Evolutionary conservation across 2,113 vertebrate genomes (phyloP).

Genomic region (Acrocephalus arundinaceus): DNA sequence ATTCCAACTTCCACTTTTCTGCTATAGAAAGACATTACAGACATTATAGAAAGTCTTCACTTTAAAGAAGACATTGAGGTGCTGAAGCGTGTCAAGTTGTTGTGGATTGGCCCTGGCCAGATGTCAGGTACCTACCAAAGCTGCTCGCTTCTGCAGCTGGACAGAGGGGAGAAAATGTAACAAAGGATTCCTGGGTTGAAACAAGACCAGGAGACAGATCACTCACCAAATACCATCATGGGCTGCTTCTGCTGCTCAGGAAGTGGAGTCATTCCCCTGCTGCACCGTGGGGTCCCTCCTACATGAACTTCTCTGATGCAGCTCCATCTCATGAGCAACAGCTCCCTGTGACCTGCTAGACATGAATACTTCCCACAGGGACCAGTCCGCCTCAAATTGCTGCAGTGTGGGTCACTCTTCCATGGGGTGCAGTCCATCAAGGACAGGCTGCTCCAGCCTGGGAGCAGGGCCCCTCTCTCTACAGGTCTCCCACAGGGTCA

Average conservation of each 20-base stretch:
- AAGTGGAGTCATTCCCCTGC: not conserved
- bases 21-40: not conserved
- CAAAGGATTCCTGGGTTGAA: not conserved
- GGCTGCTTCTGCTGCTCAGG: not conserved
- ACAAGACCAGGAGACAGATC: not conserved
- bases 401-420: rapidly evolving
- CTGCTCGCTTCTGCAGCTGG: not conserved
- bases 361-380: rapidly evolving
- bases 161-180: not conserved
- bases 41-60: not conserved
- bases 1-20: not conserved
- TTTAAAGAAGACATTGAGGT: not conserved
- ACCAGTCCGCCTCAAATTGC: not conserved
- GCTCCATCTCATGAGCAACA: not conserved
- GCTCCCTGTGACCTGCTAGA: not conserved
- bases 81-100: not conserved
- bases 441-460: not conserved
- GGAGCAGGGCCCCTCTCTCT: not conserved
- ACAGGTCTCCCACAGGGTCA: rapidly evolving
- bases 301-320: not conserved
- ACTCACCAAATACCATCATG: not conserved
- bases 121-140: not conserved
- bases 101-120: not conserved
- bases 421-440: rapidly evolving
- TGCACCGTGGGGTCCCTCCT: not conserved